Conservation (phyloP, 2,888 invertebrate species). For the Eupithecia pulchellata region DNA sequence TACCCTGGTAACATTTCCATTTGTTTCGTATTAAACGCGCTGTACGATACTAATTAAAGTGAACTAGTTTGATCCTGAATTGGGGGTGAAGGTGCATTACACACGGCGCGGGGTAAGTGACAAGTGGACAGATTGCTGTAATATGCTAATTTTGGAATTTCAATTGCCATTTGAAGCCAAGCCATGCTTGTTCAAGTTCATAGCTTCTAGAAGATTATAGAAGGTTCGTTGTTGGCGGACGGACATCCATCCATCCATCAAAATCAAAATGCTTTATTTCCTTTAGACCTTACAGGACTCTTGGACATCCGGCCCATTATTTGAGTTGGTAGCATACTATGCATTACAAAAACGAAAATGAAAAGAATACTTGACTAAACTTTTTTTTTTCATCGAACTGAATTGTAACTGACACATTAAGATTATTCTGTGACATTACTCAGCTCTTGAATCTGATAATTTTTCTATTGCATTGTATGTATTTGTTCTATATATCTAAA, state of each 20-base stretch:
- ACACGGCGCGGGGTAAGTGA: background rate
- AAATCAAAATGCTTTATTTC: too few species aligned
- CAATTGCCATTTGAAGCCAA: background rate
- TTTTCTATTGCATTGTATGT: too few species aligned
- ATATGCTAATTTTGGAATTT: background rate
- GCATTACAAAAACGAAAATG: background rate
- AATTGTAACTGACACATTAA: too few species aligned
- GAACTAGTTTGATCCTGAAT: conserved; percentile 25
- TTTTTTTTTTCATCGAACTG: too few species aligned
- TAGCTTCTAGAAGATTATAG: background rate
- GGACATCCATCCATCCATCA: too few species aligned
- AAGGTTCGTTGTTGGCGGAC: background rate
- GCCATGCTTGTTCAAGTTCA: background rate
- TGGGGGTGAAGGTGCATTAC: conserved; percentile 4
- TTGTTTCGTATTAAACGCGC: conserved; percentile 75
- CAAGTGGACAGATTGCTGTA: conserved; percentile 2
- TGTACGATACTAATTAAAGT: conserved; percentile 46
- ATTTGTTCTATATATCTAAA: too few species aligned
- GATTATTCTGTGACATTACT: too few species aligned
- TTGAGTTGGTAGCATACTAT: too few species aligned
- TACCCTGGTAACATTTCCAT: conserved; percentile 77
- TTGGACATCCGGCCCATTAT: too few species aligned
- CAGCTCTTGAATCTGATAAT: too few species aligned
- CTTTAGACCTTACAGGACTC: too few species aligned
- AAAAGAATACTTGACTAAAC: too few species aligned